These are phyloP conservation scores for Danio kyathit DNA, from an alignment of 2,797 vertebrate genomes.

Conservation along the genomic window DNA sequence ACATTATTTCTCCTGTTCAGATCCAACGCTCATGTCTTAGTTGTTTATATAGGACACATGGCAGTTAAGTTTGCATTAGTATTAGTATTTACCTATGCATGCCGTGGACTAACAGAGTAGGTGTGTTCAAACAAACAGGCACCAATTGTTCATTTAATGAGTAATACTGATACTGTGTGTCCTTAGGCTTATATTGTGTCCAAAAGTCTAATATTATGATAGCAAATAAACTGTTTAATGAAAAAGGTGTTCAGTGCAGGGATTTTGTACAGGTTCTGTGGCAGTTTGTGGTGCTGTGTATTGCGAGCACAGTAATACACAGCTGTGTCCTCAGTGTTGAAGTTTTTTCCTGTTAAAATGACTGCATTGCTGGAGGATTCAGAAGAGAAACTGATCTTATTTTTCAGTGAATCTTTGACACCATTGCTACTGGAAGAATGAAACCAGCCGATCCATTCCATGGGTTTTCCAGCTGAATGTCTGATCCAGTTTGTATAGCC, in stretches of 20 bases:
- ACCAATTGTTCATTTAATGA: background rate
- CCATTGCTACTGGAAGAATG: background rate
- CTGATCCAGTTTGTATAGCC: slow-evolving; percentile 36
- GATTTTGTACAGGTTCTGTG: slow-evolving; percentile 37
- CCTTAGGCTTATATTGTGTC: no score
- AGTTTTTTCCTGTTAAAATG: no score
- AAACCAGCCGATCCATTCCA: slow-evolving; percentile 41
- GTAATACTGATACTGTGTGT: background rate
- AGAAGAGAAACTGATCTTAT: background rate
- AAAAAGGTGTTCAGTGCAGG: background rate
- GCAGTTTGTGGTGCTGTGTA: slow-evolving; percentile 43
- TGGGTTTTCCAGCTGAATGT: slow-evolving; percentile 38
- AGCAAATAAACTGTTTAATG: background rate
- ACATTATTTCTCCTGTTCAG: slow-evolving; percentile 7
- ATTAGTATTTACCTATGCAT: background rate
- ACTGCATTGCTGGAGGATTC: background rate
- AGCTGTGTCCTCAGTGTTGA: no score
- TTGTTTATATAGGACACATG: slow-evolving; percentile 7
- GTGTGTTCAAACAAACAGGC: slow-evolving; percentile 7
- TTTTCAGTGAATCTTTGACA: background rate
- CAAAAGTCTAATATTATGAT: background rate
- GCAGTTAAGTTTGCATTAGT: background rate
- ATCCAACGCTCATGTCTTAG: background rate
- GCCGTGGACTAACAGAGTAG: background rate
- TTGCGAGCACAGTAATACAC: slow-evolving; percentile 59